A percentile compares a stretch with the other conserved stretches of the same genome.
Evolutionary conservation across 1,140 invertebrate genomes (phyloP).

Genomic region (Dryas iulia): DNA sequence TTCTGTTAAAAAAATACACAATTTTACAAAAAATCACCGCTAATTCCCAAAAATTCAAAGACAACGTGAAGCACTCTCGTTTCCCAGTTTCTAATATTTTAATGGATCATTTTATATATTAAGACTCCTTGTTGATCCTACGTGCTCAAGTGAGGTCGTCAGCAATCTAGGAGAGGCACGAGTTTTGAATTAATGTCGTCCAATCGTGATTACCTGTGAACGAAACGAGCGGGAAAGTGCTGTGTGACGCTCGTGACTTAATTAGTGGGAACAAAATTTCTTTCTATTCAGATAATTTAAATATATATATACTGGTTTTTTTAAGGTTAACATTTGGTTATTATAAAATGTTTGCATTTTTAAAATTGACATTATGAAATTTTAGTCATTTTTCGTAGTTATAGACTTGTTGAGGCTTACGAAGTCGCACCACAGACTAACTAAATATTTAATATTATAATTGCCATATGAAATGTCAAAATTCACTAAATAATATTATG

Average conservation of each 20-base stretch:
- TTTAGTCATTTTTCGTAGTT: not conserved
- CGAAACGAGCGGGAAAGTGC: conserved; percentile 11
- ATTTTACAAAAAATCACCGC: not conserved
- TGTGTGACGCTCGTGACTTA: conserved; percentile 24
- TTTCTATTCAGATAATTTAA: conserved; percentile 7
- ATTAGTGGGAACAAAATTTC: conserved; percentile 23
- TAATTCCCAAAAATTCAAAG: not conserved
- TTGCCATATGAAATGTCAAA: too few species aligned
- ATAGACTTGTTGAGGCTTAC: too few species aligned
- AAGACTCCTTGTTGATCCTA: conserved; percentile 14
- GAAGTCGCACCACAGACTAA: not conserved
- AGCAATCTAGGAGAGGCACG: conserved; percentile 26
- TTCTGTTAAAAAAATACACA: too few species aligned
- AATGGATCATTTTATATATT: conserved; percentile 18
- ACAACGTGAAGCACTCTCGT: not conserved
- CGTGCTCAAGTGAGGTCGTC: conserved; percentile 31
- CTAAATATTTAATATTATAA: too few species aligned
- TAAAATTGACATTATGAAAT: not conserved
- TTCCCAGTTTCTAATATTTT: conserved; percentile 9
- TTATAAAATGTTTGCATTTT: not conserved
- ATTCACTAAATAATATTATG: too few species aligned
- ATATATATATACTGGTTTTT: not conserved
- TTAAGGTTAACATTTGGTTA: not conserved
- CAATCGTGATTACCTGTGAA: conserved; percentile 32
- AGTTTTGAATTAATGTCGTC: conserved; percentile 33